These are phyloP conservation scores for Microplitis manilae DNA, from an alignment of 2,888 invertebrate genomes.

Conservation along the genomic window DNA sequence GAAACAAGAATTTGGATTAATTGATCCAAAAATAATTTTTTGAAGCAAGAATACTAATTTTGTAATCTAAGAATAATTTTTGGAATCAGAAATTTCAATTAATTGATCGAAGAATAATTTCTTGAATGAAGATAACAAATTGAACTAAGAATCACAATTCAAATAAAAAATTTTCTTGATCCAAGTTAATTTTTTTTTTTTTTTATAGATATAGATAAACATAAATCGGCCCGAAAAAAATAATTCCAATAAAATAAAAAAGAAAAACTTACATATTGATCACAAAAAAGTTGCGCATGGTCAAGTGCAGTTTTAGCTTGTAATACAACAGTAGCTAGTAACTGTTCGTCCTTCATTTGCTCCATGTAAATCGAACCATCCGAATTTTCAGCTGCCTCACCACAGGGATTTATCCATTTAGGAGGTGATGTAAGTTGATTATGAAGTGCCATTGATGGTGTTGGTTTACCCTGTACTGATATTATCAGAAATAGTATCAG, in stretches of 20 bases:
- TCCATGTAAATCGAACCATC: conserved; percentile 62
- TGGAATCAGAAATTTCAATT: too few species aligned
- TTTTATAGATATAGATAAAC: too few species aligned
- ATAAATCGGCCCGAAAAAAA: too few species aligned
- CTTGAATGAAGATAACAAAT: too few species aligned
- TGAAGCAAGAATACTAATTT: not conserved
- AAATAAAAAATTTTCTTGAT: too few species aligned
- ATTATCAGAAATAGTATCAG: conserved; percentile 62
- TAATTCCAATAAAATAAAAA: not conserved
- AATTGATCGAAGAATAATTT: too few species aligned
- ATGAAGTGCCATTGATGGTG: conserved; percentile 60
- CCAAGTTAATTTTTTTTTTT: too few species aligned
- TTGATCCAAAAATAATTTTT: not conserved
- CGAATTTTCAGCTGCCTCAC: conserved; percentile 64
- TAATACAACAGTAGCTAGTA: conserved; percentile 70
- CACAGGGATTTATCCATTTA: conserved; percentile 75
- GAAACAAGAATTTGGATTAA: too few species aligned
- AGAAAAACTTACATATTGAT: conserved; percentile 72
- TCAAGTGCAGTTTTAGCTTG: conserved; percentile 71
- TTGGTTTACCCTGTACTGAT: conserved; percentile 64
- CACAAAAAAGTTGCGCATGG: conserved; percentile 70
- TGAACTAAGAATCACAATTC: too few species aligned
- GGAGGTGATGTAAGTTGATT: conserved; percentile 63
- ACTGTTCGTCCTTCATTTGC: conserved; percentile 66
- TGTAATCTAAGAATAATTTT: not conserved